Base-by-base conservation (phyloP, 2,113 vertebrate species). In the Ophthalmolycus amberensis region DNA sequence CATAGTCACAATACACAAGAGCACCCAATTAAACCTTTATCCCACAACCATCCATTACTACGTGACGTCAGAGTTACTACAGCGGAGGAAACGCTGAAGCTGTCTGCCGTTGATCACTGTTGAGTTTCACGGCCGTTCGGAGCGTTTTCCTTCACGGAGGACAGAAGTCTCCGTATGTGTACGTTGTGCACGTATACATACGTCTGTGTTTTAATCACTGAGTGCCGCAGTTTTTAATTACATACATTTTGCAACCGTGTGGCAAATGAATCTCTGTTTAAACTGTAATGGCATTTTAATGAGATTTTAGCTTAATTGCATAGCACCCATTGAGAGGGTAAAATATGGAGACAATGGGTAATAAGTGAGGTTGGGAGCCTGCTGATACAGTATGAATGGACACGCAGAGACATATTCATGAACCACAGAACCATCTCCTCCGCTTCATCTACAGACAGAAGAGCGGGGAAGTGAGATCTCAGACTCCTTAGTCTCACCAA, bases 241-340 rank as follows among this genome's bases (percentile, higher is more conserved):
- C 54, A 77, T 58, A 18, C 9, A 38, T 22, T 69, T 29, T 73
- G 52, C 25, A 50, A 42, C 69, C 52, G 63, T 42, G n/a, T 40
- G 12, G 38, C 6, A 59, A 44, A 60, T 68, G 4, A 62, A 67
- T 78, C 32, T 50, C 6, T 38, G 69, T 48, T 73, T 59, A 14
- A 66, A 67, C 44, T 42, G 3, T 68, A 44, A 78, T 68, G 42
- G 54, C 22, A 32, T 60, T 65, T 72, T 78, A 73, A 73, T 77
- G 50, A 62, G 54, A 20, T 50, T 46, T 77, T 16, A 40, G 50
- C 10, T 6, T 68, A 62, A 71, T 59, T 66, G 50, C 64, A 70
- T 0, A 27, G 18, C 38, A 6, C 16, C 37, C 5, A 5, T 12
- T 16, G 29, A 71, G 16, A 29, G 27, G 46, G 38, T 22, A 1